A percentile compares a stretch with the other conserved stretches of the same genome.
phyloP scores from a whole-genome alignment of 2,113 vertebrate species.

The Pollimyrus isidori region DNA sequence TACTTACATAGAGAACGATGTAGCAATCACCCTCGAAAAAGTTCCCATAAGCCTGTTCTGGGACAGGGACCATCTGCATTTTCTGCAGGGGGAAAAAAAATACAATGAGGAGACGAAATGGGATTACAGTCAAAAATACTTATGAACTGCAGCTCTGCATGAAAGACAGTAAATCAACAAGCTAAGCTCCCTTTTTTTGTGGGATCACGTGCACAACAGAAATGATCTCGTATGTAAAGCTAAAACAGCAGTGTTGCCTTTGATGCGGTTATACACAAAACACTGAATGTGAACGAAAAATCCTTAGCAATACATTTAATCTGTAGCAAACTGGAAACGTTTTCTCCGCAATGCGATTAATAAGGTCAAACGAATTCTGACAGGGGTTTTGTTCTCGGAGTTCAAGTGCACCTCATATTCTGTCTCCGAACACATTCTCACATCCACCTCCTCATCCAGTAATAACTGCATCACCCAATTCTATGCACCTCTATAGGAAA shows the following conservation, averaged over 20 bases:
- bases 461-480: neutral
- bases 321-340: neutral
- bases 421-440: neutral
- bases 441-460: neutral
- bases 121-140: neutral
- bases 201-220: neutral
- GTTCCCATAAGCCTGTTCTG: conserved; percentile 67
- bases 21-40: conserved; percentile 89
- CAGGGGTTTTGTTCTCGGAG: neutral
- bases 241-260: neutral
- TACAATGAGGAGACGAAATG: neutral
- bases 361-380: neutral
- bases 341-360: neutral
- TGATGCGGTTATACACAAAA: neutral
- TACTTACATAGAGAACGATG: conserved; percentile 72
- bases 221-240: neutral
- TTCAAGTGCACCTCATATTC: neutral
- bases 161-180: neutral
- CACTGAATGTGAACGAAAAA: neutral
- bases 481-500: neutral
- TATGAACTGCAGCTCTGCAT: neutral
- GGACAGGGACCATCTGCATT: conserved; percentile 75
- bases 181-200: neutral
- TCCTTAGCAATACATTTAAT: neutral
- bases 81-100: conserved; percentile 55